Conservation (phyloP, 1,140 invertebrate genomes). For the Hesperophylax magnus region DNA sequence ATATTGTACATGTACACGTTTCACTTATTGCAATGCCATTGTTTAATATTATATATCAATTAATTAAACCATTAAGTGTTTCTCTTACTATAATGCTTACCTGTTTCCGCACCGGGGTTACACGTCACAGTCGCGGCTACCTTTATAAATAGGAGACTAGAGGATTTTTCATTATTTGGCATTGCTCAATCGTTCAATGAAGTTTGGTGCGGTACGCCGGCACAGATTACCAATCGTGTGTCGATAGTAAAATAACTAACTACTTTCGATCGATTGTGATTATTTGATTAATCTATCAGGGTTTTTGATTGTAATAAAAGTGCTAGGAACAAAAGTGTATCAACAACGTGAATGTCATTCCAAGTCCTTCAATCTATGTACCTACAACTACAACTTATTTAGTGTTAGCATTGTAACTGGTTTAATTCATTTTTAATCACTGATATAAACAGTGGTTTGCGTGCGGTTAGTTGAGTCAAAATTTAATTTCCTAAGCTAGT, state of each 20-base stretch:
- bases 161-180: constrained; percentile 20
- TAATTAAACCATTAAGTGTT: no score
- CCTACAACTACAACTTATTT: no score
- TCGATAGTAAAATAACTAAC: neutral
- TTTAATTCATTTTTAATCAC: no score
- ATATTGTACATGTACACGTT: no score
- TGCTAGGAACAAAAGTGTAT: no score
- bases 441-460: no score
- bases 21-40: no score
- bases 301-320: no score
- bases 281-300: neutral
- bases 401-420: no score
- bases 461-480: neutral
- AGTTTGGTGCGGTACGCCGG: constrained; percentile 6
- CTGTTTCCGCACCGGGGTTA: neutral
- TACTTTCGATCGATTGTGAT: constrained; percentile 1
- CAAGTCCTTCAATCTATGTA: neutral
- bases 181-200: constrained; percentile 17
- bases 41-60: no score
- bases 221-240: neutral
- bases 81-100: no score
- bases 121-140: constrained; percentile 9
- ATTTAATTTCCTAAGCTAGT: neutral
- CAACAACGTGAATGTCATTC: neutral
- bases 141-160: constrained; percentile 24